Evolutionary conservation across 2,888 invertebrate genomes (phyloP).

Genomic region (Ditula angustiorana): DNA sequence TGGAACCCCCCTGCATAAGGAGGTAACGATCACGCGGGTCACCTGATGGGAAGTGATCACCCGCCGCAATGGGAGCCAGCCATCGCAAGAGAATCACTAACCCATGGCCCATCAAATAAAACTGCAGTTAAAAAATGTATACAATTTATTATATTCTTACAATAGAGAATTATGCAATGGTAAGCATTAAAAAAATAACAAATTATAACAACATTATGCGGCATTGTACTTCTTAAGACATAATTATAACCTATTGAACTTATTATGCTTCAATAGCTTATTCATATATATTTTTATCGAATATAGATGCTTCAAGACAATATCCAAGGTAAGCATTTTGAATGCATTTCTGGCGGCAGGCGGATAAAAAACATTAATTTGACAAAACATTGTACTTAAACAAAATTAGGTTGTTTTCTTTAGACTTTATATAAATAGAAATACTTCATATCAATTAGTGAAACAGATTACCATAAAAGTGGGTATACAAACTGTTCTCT

Average conservation of each 20-base stretch:
- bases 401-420: no score
- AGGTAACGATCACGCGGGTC: no score
- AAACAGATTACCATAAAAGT: no score
- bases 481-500: no score
- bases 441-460: no score
- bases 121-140: conserved; percentile 9
- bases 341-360: background rate
- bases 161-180: background rate
- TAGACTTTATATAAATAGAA: no score
- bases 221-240: conserved; percentile 23
- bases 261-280: background rate
- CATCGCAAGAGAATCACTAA: no score
- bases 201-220: conserved; percentile 16
- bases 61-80: no score
- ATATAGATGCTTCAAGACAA: background rate
- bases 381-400: no score
- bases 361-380: background rate
- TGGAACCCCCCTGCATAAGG: no score
- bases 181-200: background rate
- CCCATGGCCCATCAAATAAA: no score
- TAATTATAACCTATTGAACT: conserved; percentile 9
- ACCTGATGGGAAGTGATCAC: no score
- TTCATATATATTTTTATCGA: background rate
- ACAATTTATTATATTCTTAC: conserved; percentile 25
- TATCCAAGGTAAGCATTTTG: background rate